Conservation (phyloP, 2,888 invertebrate genomes). For the Trissolcus brochymenae region DNA sequence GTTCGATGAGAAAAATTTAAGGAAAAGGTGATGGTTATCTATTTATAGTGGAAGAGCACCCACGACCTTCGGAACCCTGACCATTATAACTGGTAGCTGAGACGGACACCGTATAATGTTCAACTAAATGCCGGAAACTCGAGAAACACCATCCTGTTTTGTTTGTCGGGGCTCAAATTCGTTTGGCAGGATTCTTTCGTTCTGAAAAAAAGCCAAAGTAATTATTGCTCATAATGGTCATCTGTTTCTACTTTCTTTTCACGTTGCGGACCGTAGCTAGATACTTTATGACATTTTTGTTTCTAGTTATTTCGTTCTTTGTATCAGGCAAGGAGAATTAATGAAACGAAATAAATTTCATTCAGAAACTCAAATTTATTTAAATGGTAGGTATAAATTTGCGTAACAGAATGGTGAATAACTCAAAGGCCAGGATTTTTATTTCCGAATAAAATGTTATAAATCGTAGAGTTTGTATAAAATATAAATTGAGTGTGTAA, state of each 20-base stretch:
- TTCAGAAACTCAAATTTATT: too few species aligned
- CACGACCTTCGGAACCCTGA: constrained; percentile 17
- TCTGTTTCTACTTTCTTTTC: constrained; percentile 39
- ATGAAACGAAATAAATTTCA: too few species aligned
- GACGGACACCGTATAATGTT: constrained; percentile 8
- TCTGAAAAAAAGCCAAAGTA: constrained; percentile 22
- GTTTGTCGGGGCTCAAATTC: constrained; percentile 25
- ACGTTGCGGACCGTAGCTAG: constrained; percentile 2
- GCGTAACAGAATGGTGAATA: too few species aligned
- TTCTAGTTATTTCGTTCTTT: neutral
- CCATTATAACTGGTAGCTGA: constrained; percentile 40
- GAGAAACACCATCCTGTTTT: constrained; percentile 23
- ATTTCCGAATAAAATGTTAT: constrained; percentile 5
- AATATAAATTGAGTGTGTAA: neutral
- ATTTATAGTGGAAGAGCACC: constrained; percentile 18
- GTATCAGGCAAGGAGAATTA: neutral
- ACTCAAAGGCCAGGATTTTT: too few species aligned
- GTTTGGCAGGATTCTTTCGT: constrained; percentile 19
- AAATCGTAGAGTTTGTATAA: neutral
- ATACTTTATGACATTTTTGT: constrained; percentile 25
- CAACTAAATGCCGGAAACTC: constrained; percentile 21
- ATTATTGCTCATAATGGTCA: constrained; percentile 39
- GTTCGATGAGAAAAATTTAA: constrained; percentile 3
- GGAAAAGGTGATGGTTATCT: constrained; percentile 15
- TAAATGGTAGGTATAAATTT: too few species aligned